Evolutionary conservation across 2,888 invertebrate species (phyloP).

Genomic region (Sepiola atlantica): DNA sequence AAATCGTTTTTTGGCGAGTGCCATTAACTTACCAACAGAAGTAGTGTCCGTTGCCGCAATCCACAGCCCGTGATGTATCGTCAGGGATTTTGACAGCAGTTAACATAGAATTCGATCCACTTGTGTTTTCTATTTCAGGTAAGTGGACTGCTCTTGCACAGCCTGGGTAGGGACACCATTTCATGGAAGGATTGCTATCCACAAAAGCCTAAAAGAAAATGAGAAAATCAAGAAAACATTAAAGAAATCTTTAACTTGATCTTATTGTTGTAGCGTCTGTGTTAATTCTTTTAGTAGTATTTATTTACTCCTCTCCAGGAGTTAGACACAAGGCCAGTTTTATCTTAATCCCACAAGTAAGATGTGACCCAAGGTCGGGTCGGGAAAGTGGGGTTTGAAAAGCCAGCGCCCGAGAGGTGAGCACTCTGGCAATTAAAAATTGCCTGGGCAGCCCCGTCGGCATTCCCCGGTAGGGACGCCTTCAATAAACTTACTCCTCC

Average conservation of each 20-base stretch:
- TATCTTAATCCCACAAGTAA: too few species aligned
- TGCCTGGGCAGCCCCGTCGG: too few species aligned
- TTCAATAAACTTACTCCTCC: too few species aligned
- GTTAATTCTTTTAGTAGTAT: too few species aligned
- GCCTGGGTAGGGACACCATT: slow-evolving; percentile 83
- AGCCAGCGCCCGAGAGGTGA: too few species aligned
- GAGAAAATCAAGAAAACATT: slow-evolving; percentile 47
- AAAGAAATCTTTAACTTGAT: background rate
- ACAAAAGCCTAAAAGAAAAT: slow-evolving; percentile 80
- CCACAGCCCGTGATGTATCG: slow-evolving; percentile 79
- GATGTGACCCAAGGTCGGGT: too few species aligned
- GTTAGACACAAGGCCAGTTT: too few species aligned
- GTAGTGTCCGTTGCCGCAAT: slow-evolving; percentile 83
- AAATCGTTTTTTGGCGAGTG: background rate
- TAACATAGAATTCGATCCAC: slow-evolving; percentile 50
- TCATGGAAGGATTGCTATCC: slow-evolving; percentile 82
- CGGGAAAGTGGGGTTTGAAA: too few species aligned
- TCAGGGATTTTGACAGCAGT: slow-evolving; percentile 57
- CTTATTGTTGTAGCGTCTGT: too few species aligned
- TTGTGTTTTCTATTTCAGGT: slow-evolving; percentile 76
- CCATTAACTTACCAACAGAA: slow-evolving; percentile 80
- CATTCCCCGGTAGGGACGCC: too few species aligned
- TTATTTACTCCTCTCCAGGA: too few species aligned
- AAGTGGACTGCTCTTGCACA: slow-evolving; percentile 81
- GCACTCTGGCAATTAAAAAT: too few species aligned